Conservation (phyloP, 2,888 invertebrate genomes). For the Blomia tropicalis region DNA sequence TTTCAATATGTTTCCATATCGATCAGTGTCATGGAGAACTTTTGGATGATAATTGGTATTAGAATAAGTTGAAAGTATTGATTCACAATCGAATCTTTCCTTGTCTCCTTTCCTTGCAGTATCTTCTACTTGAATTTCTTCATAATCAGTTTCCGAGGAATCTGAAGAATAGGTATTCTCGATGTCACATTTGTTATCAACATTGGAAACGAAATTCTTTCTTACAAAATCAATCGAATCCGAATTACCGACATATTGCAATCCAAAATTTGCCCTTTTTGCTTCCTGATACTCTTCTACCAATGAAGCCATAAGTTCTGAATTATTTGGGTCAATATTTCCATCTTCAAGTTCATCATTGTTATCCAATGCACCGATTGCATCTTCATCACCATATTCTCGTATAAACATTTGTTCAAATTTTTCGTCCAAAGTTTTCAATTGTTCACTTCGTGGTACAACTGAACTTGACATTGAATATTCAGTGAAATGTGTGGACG, state of each 20-base stretch:
- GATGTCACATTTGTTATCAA: constrained; percentile 11
- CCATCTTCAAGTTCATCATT: constrained; percentile 56
- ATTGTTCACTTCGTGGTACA: constrained; percentile 62
- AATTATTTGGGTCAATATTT: constrained; percentile 46
- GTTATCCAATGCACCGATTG: constrained; percentile 71
- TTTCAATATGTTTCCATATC: background rate
- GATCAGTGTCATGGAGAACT: constrained; percentile 23
- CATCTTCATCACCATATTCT: constrained; percentile 61
- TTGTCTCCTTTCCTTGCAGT: constrained; percentile 27
- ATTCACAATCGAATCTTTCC: constrained; percentile 75
- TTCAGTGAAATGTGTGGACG: constrained; percentile 60
- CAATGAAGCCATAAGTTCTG: constrained; percentile 52
- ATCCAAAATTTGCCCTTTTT: constrained; percentile 38
- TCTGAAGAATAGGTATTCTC: constrained; percentile 27
- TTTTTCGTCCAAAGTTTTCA: constrained; percentile 62
- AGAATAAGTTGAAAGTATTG: constrained; percentile 72
- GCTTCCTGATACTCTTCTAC: constrained; percentile 56
- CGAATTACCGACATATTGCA: constrained; percentile 16
- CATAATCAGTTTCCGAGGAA: constrained; percentile 9
- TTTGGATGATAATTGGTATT: constrained; percentile 83
- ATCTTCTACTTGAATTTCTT: constrained; percentile 22
- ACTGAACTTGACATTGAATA: constrained; percentile 88
- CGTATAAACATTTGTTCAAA: constrained; percentile 59
- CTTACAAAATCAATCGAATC: constrained; percentile 8
- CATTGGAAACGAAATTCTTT: background rate